Evolutionary conservation across 2,113 vertebrate species (phyloP).

Genomic region (Ptyas mucosa): DNA sequence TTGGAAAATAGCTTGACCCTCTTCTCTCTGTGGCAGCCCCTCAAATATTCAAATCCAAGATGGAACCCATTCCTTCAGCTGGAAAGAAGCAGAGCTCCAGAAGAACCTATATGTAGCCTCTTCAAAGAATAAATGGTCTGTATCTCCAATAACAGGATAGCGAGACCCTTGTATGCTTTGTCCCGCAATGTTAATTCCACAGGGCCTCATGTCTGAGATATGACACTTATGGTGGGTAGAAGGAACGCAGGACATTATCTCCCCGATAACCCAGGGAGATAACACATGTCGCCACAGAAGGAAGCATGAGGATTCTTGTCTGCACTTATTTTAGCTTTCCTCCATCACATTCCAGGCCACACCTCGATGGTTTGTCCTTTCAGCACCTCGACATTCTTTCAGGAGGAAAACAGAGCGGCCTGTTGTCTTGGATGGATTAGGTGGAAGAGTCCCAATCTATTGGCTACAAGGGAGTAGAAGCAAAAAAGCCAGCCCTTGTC

Average conservation of each 20-base stretch:
- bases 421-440: neutral
- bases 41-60: too few species aligned
- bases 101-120: neutral
- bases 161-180: slow-evolving; percentile 1
- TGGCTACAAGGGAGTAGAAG: neutral
- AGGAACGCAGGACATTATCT: slow-evolving; percentile 52
- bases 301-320: slow-evolving; percentile 58
- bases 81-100: neutral
- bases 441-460: slow-evolving; percentile 4
- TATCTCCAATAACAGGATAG: neutral
- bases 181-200: slow-evolving; percentile 48
- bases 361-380: slow-evolving; percentile 58
- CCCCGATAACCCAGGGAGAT: slow-evolving; percentile 48
- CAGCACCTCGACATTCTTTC: slow-evolving; percentile 48
- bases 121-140: slow-evolving; percentile 11
- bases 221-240: slow-evolving; percentile 39
- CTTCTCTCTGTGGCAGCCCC: too few species aligned
- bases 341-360: slow-evolving; percentile 49
- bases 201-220: slow-evolving; percentile 50
- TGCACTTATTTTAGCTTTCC: slow-evolving; percentile 52
- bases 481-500: neutral
- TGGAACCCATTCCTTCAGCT: neutral
- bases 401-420: neutral
- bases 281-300: slow-evolving; percentile 45
- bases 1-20: too few species aligned